Evolutionary conservation across 1,140 invertebrate genomes (phyloP), one percentile per base, ranked within the genome.

Genomic region (Danaus plexippus): DNA sequence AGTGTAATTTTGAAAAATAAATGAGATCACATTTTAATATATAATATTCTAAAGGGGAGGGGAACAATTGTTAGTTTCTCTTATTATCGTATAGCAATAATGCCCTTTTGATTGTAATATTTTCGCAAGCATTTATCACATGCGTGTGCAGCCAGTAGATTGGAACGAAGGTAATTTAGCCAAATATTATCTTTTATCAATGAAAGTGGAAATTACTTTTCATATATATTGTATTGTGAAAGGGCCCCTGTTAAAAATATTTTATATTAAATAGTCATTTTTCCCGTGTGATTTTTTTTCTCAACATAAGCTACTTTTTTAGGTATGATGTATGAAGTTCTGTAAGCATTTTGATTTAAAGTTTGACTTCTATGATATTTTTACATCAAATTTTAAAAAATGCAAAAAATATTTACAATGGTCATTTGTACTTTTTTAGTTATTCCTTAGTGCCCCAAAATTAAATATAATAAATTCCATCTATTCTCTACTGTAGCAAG

Each of bases 41-140:
- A 77, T 80, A 80, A 73, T 64, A 71, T 64, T 53, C 12, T 8
- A 52, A 63, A 48, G 62, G 69, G 70, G 74, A 75, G 64, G 73
- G 66, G 70, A 74, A 82, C 78, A 84, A 77, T 78, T 67, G 68
- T 66, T 71, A 71, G 73, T 85, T 85, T 85, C 81, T 74, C 79
- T 64, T 56, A 70, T 80, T 80, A 77, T 75, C 46, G 50, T 63
- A 49, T 53, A 57, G 64, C 66, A 63, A 80, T 73, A 80, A 81
- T 77, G 53, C 51, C 43, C 53, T 57, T 58, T 75, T 67, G 44
- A 59, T 64, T 64, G 59, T 71, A 69, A 77, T 77, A 71, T 72
- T 66, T 71, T 67, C 68, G 59, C 60, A 61, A 43, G 64, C 56
- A 57, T 61, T 66, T 65, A 57, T 59, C 54, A 48, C 64, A 71